Evolutionary conservation across 2,888 invertebrate genomes (phyloP), one percentile per base, ranked within the genome.

Genomic region (Polia nebulosa): DNA sequence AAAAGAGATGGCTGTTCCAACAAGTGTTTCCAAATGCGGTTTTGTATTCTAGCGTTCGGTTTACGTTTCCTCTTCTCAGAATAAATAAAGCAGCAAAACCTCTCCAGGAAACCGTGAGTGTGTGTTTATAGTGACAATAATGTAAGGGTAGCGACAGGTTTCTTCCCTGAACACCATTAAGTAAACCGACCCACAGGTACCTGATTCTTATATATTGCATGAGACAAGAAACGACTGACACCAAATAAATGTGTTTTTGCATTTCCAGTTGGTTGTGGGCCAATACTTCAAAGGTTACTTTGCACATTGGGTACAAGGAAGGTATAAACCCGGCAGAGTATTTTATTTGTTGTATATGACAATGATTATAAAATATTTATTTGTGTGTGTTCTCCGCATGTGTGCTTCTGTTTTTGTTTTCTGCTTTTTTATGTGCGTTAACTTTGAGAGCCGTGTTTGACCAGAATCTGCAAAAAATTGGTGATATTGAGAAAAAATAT

Each of bases 41-140:
- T 58, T 47, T 36, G 11, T 47, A 53, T 64, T 17, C 51, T 29
- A 7, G 13, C 7, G 9, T 44, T n/a, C 5, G 17, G 13, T 59
- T 61, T 20, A 34, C 13, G 2, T 22, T 32, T 55, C 45, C 25
- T 53, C 11, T 57, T 56, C 15, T 13, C 17, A 17, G 57, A 64
- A 64, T 64, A 68, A 72, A 72, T 72, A 78, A 57, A 61, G 17
- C 51, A 20, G 20, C 20, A 52, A 58, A 66, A 53, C 41, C 17
- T 51, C 13, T 63, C 34, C 11, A 51, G 41, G 45, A 61, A 53
- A 44, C 22, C n/a, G 45, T 52, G 58, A 73, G 51, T 62, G 52
- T 77, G 52, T 66, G 73, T 77, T 77, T 77, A 77, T 78, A 53
- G 73, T 55, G 64, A 68, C 68, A 72, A 62, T 68, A 77, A 78